A percentile compares a stretch with the other conserved stretches of the same genome.
Conservation (phyloP, 2,797 vertebrate species). For the Bryconaethiops microstoma region DNA sequence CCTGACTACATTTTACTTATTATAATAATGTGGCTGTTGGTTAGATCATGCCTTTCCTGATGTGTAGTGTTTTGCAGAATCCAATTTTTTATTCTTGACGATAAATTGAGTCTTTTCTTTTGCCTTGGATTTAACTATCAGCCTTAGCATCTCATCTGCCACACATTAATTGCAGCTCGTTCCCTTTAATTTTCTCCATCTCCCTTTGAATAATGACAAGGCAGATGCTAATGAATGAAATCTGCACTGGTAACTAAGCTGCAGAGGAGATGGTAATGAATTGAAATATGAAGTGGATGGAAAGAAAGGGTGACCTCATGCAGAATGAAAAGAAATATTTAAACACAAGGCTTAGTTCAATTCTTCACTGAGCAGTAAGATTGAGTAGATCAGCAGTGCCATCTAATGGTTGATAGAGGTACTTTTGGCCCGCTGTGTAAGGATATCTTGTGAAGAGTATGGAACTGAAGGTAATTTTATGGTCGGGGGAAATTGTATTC, state of each 20-base stretch:
- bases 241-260: constrained; percentile 50
- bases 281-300: constrained; percentile 40
- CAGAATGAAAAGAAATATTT: constrained; percentile 42
- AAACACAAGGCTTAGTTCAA: constrained; percentile 18
- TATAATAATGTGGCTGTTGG: not conserved
- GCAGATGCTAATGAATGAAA: constrained; percentile 52
- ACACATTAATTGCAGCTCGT: constrained; percentile 33
- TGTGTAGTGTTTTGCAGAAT: not conserved
- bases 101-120: not conserved
- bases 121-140: not conserved
- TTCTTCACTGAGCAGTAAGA: not conserved
- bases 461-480: not conserved
- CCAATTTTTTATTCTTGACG: not conserved
- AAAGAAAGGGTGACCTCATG: constrained; percentile 37
- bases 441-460: not conserved
- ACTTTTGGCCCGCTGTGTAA: not conserved
- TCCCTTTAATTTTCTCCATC: constrained; percentile 54
- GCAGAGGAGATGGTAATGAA: constrained; percentile 56
- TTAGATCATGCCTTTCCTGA: not conserved
- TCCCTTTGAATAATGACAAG: constrained; percentile 53
- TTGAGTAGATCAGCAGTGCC: constrained; percentile 51
- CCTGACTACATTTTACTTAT: not conserved
- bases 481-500: no score
- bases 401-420: constrained; percentile 50
- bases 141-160: constrained; percentile 29